These are phyloP conservation scores for Elanoides forficatus DNA, from an alignment of 2,113 vertebrate species.

Conservation along the genomic window DNA sequence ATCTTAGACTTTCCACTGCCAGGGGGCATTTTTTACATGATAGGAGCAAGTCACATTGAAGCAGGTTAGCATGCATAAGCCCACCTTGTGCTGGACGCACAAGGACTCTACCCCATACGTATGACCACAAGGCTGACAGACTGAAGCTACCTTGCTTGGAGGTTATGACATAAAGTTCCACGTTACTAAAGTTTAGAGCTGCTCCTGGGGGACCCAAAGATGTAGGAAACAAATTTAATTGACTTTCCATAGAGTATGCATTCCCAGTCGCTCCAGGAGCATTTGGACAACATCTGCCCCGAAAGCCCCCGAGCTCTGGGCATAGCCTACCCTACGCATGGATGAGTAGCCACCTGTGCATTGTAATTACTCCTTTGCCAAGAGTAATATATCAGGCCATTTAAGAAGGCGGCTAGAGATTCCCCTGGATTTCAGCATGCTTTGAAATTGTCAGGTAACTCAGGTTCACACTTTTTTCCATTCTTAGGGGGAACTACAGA, in stretches of 20 bases:
- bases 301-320: background rate
- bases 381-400: background rate
- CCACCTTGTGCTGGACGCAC: background rate
- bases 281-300: background rate
- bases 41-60: background rate
- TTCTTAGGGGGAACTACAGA: background rate
- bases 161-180: background rate
- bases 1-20: background rate
- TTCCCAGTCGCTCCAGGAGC: background rate
- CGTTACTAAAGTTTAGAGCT: background rate
- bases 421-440: background rate
- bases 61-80: background rate
- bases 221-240: background rate
- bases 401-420: background rate
- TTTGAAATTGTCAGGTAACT: background rate
- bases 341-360: background rate
- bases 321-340: background rate
- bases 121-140: too few relatives aligned
- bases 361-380: background rate
- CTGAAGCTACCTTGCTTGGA: background rate
- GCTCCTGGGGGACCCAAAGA: background rate
- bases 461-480: background rate
- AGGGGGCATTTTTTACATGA: background rate
- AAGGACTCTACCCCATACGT: rapidly evolving
- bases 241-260: background rate